phyloP scores from a whole-genome alignment of 2,888 invertebrate species.

The Protonemura montana region DNA sequence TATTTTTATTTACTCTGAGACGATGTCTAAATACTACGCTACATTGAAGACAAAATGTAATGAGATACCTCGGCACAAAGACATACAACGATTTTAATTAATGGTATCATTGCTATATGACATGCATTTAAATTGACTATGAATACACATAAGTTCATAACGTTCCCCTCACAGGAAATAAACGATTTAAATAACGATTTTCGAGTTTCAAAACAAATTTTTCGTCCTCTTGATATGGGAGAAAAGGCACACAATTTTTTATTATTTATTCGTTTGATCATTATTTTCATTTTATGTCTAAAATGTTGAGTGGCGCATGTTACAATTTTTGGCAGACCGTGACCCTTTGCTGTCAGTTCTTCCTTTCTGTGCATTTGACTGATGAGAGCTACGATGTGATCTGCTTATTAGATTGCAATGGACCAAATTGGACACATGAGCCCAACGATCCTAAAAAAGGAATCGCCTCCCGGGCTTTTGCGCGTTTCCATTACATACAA shows the following conservation, averaged over 20 bases:
- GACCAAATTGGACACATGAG: background rate
- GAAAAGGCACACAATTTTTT: background rate
- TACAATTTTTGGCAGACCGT: background rate
- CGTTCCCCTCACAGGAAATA: background rate
- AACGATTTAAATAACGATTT: background rate
- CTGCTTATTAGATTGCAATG: background rate
- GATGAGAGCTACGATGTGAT: background rate
- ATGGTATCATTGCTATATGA: background rate
- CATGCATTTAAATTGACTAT: background rate
- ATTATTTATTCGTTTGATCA: background rate
- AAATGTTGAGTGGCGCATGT: background rate
- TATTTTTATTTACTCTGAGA: too few relatives aligned
- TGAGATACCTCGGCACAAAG: background rate
- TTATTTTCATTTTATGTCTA: background rate
- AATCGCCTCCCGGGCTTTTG: background rate
- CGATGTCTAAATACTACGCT: too few relatives aligned
- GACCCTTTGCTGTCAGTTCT: background rate
- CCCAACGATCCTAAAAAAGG: background rate
- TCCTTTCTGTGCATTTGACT: background rate
- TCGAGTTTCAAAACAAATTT: background rate
- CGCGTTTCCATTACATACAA: background rate
- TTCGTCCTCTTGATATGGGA: background rate
- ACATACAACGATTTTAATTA: background rate
- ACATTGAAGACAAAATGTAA: too few relatives aligned
- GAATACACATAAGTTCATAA: background rate